A percentile compares a stretch with the other conserved stretches of the same genome.
phyloP scores from a whole-genome alignment of 2,797 vertebrate species.

The Podargus strigoides region DNA sequence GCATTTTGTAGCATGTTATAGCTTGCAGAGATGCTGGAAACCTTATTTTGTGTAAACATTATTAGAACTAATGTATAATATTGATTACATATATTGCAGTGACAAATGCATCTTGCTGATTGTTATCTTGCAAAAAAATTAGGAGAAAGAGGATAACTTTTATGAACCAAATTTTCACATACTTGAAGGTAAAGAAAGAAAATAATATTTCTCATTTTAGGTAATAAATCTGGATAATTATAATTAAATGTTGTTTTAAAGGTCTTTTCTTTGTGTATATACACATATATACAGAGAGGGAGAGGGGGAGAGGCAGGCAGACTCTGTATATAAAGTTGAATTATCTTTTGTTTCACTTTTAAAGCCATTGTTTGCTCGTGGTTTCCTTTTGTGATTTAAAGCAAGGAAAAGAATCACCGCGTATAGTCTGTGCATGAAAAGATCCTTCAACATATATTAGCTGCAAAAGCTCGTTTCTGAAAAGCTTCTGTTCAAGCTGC shows the following conservation, averaged over 20 bases:
- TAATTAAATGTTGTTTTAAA: background rate
- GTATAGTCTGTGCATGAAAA: constrained; percentile 4
- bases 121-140: background rate
- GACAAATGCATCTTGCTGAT: background rate
- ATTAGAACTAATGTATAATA: background rate
- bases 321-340: background rate
- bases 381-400: constrained; percentile 51
- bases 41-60: background rate
- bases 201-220: background rate
- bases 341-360: constrained; percentile 48
- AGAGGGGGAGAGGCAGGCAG: background rate
- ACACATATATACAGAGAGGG: background rate
- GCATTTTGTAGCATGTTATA: background rate
- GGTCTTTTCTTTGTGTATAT: background rate
- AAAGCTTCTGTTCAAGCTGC: background rate
- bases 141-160: background rate
- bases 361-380: constrained; percentile 15
- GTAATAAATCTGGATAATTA: background rate
- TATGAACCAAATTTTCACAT: background rate
- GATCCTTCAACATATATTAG: background rate
- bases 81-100: background rate
- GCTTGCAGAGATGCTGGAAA: background rate
- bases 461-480: constrained; percentile 6
- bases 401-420: background rate
- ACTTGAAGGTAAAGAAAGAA: background rate